Percentiles rank a stretch among this genome's conserved stretches.
phyloP scores from a whole-genome alignment of 2,113 vertebrate species.

The Polypterus senegalus region DNA sequence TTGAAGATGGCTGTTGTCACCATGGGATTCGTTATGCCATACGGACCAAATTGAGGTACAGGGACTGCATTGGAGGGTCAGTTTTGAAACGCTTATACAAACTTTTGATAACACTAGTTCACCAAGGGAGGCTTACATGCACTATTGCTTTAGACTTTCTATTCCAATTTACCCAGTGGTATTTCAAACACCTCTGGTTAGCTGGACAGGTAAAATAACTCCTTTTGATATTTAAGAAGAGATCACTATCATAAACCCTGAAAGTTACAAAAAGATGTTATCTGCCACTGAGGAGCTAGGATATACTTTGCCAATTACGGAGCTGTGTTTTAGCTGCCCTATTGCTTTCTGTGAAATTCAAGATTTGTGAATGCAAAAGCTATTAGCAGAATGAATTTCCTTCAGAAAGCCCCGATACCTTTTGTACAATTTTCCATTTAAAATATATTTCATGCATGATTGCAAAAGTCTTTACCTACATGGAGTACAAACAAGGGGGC shows the following conservation, averaged over 20 bases:
- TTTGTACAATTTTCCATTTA: no score
- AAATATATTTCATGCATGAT: no score
- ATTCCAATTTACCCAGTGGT: slow-evolving; percentile 1
- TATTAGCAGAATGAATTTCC: no score
- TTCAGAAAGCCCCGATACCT: no score
- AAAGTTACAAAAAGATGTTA: slow-evolving; percentile 31
- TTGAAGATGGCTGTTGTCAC: slow-evolving; percentile 25
- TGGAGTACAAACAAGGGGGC: no score
- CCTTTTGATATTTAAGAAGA: slow-evolving; percentile 29
- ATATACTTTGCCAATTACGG: slow-evolving; percentile 21
- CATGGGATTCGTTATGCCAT: slow-evolving; percentile 17
- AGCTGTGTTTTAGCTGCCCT: no score
- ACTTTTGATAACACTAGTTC: no score
- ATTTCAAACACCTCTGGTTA: slow-evolving; percentile 9
- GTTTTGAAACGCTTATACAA: no score
- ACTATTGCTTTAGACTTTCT: slow-evolving; percentile 6
- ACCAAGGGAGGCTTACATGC: neutral
- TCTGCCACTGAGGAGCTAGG: slow-evolving; percentile 25
- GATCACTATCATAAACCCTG: slow-evolving; percentile 34
- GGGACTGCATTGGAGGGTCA: neutral
- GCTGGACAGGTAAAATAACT: slow-evolving; percentile 7
- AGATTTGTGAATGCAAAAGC: no score
- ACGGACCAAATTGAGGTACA: slow-evolving; percentile 19
- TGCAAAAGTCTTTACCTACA: no score
- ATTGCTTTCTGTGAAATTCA: no score